These are phyloP conservation scores for Parascotia fuliginaria DNA, from an alignment of 2,888 invertebrate genomes.

Conservation along the genomic window DNA sequence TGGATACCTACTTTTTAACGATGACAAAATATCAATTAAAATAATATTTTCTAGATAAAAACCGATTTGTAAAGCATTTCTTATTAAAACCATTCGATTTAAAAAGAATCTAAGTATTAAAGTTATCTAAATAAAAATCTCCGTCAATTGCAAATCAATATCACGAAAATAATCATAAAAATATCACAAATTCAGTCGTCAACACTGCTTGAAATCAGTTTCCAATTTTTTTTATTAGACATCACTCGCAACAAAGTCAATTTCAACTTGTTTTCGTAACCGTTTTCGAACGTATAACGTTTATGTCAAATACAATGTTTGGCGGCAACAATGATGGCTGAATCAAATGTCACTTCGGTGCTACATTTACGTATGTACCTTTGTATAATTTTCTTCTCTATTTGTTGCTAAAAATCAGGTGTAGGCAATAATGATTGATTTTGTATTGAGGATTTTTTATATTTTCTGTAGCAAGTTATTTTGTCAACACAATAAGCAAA, in stretches of 20 bases:
- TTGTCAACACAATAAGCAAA: too few species aligned
- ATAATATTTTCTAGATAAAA: too few species aligned
- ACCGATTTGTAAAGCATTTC: too few species aligned
- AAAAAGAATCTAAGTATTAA: background rate
- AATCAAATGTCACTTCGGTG: conserved; percentile 59
- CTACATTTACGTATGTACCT: conserved; percentile 15
- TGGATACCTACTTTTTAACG: too few species aligned
- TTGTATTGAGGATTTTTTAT: background rate
- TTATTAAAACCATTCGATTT: too few species aligned
- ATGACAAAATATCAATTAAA: too few species aligned
- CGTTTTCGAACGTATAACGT: conserved; percentile 70
- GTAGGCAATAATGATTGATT: conserved; percentile 1
- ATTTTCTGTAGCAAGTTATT: too few species aligned
- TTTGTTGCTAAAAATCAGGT: conserved; percentile 8
- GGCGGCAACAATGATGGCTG: conserved; percentile 65
- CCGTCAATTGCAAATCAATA: background rate
- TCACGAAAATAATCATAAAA: conserved; percentile 2
- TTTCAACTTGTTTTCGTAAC: conserved; percentile 53
- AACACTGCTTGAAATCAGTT: conserved; percentile 29
- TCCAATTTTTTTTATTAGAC: conserved; percentile 38
- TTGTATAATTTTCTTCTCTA: conserved; percentile 6
- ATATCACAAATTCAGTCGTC: conserved; percentile 18
- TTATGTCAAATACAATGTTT: conserved; percentile 73
- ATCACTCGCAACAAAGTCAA: conserved; percentile 52
- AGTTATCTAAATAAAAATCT: background rate